Evolutionary conservation across 2,797 vertebrate species (phyloP).

Genomic region (Sebastes aleutianus): DNA sequence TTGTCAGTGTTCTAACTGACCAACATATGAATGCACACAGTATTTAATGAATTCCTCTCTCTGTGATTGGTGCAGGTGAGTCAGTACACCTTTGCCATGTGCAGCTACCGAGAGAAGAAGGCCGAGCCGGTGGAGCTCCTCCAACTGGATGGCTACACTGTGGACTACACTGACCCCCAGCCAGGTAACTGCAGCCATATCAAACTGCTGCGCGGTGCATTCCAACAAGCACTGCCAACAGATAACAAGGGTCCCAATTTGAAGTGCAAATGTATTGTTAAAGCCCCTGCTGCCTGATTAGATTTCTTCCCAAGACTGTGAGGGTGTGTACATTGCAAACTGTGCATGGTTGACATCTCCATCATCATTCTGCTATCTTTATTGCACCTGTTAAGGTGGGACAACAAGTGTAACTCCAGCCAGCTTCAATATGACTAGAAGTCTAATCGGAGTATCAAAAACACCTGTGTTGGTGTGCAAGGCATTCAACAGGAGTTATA

Average conservation of each 20-base stretch:
- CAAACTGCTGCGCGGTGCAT: background rate
- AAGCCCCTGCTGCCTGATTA: background rate
- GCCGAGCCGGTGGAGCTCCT: constrained; percentile 96
- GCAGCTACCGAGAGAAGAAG: constrained; percentile 99
- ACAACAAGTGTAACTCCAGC: background rate
- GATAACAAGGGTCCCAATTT: background rate
- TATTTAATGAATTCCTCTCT: constrained; percentile 5
- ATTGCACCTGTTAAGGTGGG: background rate
- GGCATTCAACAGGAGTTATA: background rate
- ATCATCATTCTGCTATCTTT: background rate
- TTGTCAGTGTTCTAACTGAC: background rate
- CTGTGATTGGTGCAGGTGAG: constrained; percentile 87
- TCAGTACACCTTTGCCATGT: constrained; percentile 99
- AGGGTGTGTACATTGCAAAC: background rate
- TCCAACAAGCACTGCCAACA: background rate
- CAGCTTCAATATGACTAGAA: background rate
- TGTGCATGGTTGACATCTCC: background rate
- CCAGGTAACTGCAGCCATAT: constrained; percentile 83
- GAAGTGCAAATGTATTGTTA: background rate
- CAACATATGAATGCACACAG: background rate
- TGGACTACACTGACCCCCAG: constrained; percentile 98
- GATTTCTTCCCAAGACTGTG: background rate
- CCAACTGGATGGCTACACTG: constrained; percentile 96
- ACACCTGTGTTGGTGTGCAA: background rate
- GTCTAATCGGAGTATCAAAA: background rate